phyloP scores from a whole-genome alignment of 2,797 vertebrate species.

The Oreochromis mossambicus region DNA sequence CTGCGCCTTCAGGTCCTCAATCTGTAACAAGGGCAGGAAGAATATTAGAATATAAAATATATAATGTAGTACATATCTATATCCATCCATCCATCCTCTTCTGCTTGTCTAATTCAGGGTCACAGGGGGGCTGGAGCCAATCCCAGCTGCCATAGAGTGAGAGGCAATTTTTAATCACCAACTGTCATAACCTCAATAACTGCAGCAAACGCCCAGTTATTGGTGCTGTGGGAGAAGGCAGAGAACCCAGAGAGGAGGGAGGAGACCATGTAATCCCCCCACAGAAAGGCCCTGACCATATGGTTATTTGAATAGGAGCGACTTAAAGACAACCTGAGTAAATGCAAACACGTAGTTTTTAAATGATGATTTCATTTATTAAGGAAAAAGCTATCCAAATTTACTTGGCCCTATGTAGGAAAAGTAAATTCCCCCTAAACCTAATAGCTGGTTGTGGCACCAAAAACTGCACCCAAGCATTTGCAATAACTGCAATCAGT shows the following conservation, averaged over 20 bases:
- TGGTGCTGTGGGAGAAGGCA: neutral
- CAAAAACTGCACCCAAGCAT: neutral
- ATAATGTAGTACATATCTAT: neutral
- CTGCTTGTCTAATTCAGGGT: neutral
- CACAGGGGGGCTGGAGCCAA: neutral
- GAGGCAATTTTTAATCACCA: neutral
- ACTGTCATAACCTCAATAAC: accelerated
- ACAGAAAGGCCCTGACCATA: neutral
- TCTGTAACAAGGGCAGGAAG: slow-evolving; percentile 45
- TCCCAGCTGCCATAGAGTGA: neutral
- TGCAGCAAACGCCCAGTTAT: neutral
- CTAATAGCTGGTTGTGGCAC: neutral
- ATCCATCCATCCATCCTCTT: neutral
- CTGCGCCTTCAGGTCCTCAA: slow-evolving; percentile 80
- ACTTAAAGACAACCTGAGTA: neutral
- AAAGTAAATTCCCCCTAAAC: neutral
- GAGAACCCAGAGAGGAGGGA: neutral
- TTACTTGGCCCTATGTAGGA: neutral
- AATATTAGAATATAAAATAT: neutral
- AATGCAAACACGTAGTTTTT: neutral
- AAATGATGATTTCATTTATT: neutral
- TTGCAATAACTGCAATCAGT: neutral
- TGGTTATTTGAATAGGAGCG: neutral
- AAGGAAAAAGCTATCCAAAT: neutral
- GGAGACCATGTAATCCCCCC: neutral